These are phyloP conservation scores for Emydoidea blandingii DNA, from an alignment of 2,797 vertebrate genomes.

Conservation along the genomic window DNA sequence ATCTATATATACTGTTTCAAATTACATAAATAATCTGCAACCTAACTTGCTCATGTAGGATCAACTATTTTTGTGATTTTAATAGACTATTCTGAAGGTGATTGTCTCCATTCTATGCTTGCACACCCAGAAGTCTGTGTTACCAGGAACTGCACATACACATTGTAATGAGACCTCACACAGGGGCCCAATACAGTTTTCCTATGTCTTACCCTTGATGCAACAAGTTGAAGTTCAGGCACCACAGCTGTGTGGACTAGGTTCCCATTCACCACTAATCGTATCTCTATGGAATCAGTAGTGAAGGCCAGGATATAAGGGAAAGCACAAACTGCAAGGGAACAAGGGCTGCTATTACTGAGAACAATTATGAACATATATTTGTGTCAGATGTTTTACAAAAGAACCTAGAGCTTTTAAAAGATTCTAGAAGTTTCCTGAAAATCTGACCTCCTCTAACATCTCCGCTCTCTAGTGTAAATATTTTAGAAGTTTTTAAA, in stretches of 20 bases:
- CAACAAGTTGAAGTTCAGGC: conserved; percentile 93
- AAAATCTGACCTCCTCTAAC: conserved; percentile 2
- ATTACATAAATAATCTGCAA: background rate
- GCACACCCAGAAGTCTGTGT: background rate
- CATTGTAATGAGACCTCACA: background rate
- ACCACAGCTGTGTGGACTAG: conserved; percentile 98
- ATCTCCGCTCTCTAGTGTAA: background rate
- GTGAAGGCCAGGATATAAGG: conserved; percentile 99
- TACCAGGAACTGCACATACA: background rate
- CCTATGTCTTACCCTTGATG: conserved; percentile 90
- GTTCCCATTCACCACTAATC: conserved; percentile 97
- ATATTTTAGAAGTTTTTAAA: background rate
- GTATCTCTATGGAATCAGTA: conserved; percentile 97
- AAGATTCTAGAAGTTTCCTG: background rate
- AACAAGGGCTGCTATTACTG: conserved; percentile 1
- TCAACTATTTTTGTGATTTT: background rate
- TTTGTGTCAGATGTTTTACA: background rate
- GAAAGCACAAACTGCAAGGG: conserved; percentile 93
- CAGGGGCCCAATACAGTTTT: background rate
- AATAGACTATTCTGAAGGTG: background rate
- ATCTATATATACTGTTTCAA: background rate
- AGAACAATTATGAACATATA: background rate
- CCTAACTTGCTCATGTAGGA: background rate
- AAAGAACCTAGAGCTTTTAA: background rate
- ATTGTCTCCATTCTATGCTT: background rate